phyloP scores from a whole-genome alignment of 2,888 invertebrate species.

The Microplitis manilae region DNA sequence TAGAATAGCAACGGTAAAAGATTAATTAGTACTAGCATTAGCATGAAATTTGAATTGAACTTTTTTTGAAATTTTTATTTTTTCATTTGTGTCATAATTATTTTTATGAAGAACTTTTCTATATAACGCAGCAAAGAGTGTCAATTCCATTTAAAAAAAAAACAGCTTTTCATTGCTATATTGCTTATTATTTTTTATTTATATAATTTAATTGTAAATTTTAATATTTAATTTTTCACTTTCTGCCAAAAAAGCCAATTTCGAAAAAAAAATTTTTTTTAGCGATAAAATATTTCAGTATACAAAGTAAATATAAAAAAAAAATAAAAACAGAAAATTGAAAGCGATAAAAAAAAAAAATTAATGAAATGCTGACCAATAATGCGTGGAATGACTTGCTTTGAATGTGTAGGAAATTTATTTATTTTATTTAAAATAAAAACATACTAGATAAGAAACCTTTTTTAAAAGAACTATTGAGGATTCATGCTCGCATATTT shows the following conservation, averaged over 20 bases:
- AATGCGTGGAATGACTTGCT: constrained; percentile 70
- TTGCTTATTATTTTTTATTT: neutral
- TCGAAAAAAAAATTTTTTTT: neutral
- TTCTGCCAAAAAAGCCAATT: neutral
- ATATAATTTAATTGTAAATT: neutral
- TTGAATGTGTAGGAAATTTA: constrained; percentile 72
- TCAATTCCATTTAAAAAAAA: neutral
- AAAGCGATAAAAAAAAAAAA: constrained; percentile 47
- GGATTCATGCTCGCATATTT: constrained; percentile 61
- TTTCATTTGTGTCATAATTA: neutral
- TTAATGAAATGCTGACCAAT: constrained; percentile 61
- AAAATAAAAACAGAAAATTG: neutral
- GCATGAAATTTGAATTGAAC: neutral
- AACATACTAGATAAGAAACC: constrained; percentile 52
- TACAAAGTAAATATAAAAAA: constrained; percentile 3
- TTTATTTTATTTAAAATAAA: constrained; percentile 50
- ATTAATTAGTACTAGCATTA: neutral
- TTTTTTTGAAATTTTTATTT: neutral
- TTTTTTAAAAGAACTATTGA: constrained; percentile 70
- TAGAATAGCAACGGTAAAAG: neutral
- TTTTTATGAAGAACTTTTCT: neutral
- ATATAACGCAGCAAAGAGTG: constrained; percentile 18
- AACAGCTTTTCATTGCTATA: neutral
- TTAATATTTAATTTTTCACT: neutral
- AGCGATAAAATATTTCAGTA: constrained; percentile 28